Evolutionary conservation across 2,888 invertebrate species (phyloP), one percentile per base, ranked within the genome.

Genomic region (Charanyca ferruginea): DNA sequence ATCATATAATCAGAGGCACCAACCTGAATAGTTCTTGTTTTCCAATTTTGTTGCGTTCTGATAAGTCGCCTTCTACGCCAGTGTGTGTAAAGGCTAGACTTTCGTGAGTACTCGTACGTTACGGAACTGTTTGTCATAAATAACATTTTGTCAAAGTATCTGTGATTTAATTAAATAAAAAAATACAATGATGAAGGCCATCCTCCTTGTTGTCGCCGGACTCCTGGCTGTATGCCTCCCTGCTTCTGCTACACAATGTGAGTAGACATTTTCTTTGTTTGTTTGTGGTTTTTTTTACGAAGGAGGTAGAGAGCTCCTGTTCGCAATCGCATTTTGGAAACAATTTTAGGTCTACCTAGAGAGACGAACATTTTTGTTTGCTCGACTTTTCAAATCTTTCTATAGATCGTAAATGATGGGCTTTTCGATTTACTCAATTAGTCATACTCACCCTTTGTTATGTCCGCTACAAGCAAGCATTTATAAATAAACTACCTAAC

Each of bases 21-120:
- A 83, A 82, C 81, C 83, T 82, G 85, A 85, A 86, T 87, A 88
- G 86, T 85, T 80, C 78, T 87, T 89, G 87, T 89, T 87, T 89
- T 86, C 82, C 81, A 86, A 87, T 89, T 86, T 86, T 89, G 86
- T 89, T 88, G 87, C 74, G 81, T 86, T 73, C 89, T 90, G 88
- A 89, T 90, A 91, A 93, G 96, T 96, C 96, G 97, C 97, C 98
- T 98, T 98, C 98, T 98, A 96, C 97, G 96, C 98, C 98, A 98
- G 98, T 98, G 98, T 95, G 98, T 98, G 97, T 98, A 98, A 98
- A 98, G 98, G 98, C 97, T 91, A 94, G 95, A 91, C 92, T 92
- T 89, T 83, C 83, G 87, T 83, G 85, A 89, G 89, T 86, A 87
- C 87, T 89, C 85, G 80, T 84, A 78, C 83, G 79, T 77, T 80